Conservation (phyloP, 2,797 vertebrate species). For the Triplophysa bombifrons region DNA sequence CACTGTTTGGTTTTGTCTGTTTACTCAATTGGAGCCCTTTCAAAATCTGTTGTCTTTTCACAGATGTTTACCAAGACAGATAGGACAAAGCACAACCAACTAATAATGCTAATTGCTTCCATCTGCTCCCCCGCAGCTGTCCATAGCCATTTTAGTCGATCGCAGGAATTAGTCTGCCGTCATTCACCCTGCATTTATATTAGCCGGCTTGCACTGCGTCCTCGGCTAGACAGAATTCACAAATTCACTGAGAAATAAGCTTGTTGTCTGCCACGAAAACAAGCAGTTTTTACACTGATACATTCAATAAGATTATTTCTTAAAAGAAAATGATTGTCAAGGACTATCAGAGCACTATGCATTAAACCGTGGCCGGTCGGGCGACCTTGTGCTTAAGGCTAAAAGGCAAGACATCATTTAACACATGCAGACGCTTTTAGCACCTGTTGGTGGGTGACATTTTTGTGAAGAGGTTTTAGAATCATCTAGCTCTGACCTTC, state of each 20-base stretch:
- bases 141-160: constrained; percentile 64
- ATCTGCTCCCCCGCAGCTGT: constrained; percentile 72
- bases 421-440: constrained; percentile 52
- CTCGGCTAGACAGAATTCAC: constrained; percentile 1
- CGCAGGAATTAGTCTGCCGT: constrained; percentile 65
- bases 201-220: constrained; percentile 43
- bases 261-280: too few relatives aligned
- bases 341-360: neutral
- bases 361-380: neutral
- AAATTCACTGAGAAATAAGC: neutral
- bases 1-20: constrained; percentile 30
- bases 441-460: constrained; percentile 57
- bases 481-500: constrained; percentile 35
- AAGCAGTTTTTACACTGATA: neutral
- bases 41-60: constrained; percentile 47
- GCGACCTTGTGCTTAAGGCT: constrained; percentile 32
- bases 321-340: neutral
- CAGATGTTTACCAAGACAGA: constrained; percentile 68
- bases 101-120: constrained; percentile 71
- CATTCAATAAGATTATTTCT: too few relatives aligned
- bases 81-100: constrained; percentile 65
- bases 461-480: constrained; percentile 47
- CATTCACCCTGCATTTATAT: constrained; percentile 57
- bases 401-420: constrained; percentile 42
- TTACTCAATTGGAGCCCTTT: neutral